A percentile compares a stretch with the other conserved stretches of the same genome.
These are phyloP conservation scores for Tetrapedia diversipes DNA, from an alignment of 2,888 invertebrate genomes.

Conservation along the genomic window DNA sequence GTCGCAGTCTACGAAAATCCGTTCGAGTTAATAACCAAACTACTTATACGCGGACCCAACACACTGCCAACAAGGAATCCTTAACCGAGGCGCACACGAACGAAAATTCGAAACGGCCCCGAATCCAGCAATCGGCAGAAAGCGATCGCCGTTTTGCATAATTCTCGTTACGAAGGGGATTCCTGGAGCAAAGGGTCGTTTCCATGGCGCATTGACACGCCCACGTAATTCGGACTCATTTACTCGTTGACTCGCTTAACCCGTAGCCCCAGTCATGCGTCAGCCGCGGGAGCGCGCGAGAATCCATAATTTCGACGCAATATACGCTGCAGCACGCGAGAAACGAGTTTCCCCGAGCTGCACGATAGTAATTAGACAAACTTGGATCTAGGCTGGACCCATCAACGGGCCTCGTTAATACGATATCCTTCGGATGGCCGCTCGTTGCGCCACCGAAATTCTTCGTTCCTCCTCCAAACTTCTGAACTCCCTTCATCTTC, in stretches of 20 bases:
- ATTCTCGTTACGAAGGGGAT: slow-evolving; percentile 44
- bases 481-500: too few relatives aligned
- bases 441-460: slow-evolving; percentile 39
- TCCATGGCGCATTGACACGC: slow-evolving; percentile 78
- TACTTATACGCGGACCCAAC: too few relatives aligned
- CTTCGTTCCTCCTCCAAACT: slow-evolving; percentile 13
- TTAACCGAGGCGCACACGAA: background rate
- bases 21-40: too few relatives aligned
- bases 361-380: slow-evolving; percentile 74
- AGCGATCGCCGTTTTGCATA: slow-evolving; percentile 47
- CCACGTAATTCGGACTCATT: slow-evolving; percentile 81
- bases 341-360: slow-evolving; percentile 71
- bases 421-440: slow-evolving; percentile 51
- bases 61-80: too few relatives aligned
- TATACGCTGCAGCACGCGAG: slow-evolving; percentile 72
- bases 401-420: slow-evolving; percentile 75
- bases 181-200: slow-evolving; percentile 57
- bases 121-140: background rate
- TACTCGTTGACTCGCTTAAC: slow-evolving; percentile 78
- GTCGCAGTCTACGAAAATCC: too few relatives aligned
- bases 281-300: slow-evolving; percentile 48
- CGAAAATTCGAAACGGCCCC: background rate
- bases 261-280: slow-evolving; percentile 69
- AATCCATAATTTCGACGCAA: slow-evolving; percentile 74
- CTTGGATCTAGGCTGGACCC: slow-evolving; percentile 69